Base-by-base conservation (phyloP, 2,888 invertebrate species). In the Tortricodes alternella region DNA sequence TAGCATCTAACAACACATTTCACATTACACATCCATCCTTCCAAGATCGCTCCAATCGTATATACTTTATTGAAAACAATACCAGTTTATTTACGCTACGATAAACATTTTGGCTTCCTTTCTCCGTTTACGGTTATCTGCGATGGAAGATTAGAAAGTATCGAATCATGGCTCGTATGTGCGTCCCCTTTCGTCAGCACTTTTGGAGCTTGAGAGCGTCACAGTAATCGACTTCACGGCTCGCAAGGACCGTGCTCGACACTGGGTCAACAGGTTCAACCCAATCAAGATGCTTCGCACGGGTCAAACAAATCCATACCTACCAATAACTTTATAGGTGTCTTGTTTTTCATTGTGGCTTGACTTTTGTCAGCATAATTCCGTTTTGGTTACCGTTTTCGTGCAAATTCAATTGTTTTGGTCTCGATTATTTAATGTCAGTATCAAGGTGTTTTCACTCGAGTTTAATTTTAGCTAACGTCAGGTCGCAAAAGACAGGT, bases 241-340 rank as follows among this genome's bases (percentile, higher is more conserved):
- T 66, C 65, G 65, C 66, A 72, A 74, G 75, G 74, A 72, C 70
- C 71, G 62, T 64, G 59, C 48, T 64, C 50, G 56, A 60, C 62
- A 74, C 65, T 81, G 70, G 83, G 85, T 85, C 85, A 84, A 83
- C 71, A 66, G 74, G 79, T 78, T 81, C 79, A 80, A 68, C 67
- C 59, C 66, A 77, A 74, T 77, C 78, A 78, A 79, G 74, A 71
- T 69, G 68, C 66, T 52, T 62, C 62, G 66, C 66, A 64, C 56
- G 23, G 56, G 64, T 65, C 68, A 71, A 67, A 70, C 60, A 66
- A 60, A 66, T 67, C 64, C 70, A 68, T 72, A 70, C 69, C 65
- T 55, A 41, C 37, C 50, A 50, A 56, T 50, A 44, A 32, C 23
- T 16, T 50, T 38, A 18, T 38, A 29, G 37, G 9, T 37, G 3